Conservation (phyloP, 2,113 vertebrate species). For the Tretioscincus oriximinensis region DNA sequence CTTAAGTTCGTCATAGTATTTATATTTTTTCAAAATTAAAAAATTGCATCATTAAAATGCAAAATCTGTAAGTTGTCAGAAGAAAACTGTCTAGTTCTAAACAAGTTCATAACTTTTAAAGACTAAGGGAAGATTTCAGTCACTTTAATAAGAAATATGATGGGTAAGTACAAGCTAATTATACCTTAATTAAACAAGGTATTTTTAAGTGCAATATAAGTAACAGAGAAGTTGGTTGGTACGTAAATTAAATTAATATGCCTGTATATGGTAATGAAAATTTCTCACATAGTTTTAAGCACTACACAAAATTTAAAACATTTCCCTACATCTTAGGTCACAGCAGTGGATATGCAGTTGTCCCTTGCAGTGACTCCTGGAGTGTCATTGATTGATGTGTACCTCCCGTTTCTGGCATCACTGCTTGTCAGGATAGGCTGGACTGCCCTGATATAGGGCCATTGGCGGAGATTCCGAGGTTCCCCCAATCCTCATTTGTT, state of each 20-base stretch:
- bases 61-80: not conserved
- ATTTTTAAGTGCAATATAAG: not conserved
- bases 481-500: too few relatives aligned
- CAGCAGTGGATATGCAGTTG: too few relatives aligned
- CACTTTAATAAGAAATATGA: not conserved
- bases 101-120: not conserved
- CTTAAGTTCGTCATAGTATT: not conserved
- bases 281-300: not conserved
- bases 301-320: not conserved
- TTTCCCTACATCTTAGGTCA: not conserved
- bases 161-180: not conserved
- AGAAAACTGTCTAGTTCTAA: not conserved
- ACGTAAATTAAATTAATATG: not conserved
- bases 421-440: too few relatives aligned
- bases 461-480: too few relatives aligned
- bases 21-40: not conserved
- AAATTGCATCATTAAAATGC: not conserved
- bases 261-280: not conserved
- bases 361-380: too few relatives aligned
- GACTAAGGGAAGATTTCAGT: not conserved
- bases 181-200: constrained; percentile 1
- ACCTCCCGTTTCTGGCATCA: too few relatives aligned
- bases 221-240: not conserved
- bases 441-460: too few relatives aligned
- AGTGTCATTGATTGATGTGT: too few relatives aligned